phyloP scores from a whole-genome alignment of 2,888 invertebrate genomes.

The Synergus laeviventris region DNA sequence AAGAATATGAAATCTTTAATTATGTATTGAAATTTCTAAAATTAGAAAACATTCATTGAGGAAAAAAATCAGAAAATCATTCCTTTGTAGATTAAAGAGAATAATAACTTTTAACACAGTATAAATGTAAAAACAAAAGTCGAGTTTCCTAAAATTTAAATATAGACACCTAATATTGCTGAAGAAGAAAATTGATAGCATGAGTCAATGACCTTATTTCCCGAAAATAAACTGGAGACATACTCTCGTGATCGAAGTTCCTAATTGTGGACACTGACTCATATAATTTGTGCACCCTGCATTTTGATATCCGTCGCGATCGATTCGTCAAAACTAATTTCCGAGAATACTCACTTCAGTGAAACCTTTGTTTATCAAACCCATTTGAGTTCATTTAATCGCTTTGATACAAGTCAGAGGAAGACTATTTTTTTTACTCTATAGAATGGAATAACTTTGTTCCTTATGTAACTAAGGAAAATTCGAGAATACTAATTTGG shows the following conservation, averaged over 20 bases:
- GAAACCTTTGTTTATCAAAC: constrained; percentile 14
- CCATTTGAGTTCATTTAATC: constrained; percentile 8
- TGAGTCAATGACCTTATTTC: neutral
- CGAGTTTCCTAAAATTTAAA: neutral
- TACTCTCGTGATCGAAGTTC: constrained; percentile 11
- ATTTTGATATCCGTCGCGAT: constrained; percentile 11
- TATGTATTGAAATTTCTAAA: neutral
- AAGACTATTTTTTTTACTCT: neutral
- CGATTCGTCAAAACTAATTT: constrained; percentile 35
- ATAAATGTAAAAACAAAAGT: neutral
- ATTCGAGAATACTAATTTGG: neutral
- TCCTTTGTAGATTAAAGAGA: neutral
- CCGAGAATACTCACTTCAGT: constrained; percentile 3
- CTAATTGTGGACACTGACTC: neutral
- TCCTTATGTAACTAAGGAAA: neutral
- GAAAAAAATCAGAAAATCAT: too few species aligned
- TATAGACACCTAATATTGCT: too few species aligned
- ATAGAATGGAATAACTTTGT: neutral
- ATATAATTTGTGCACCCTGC: constrained; percentile 21
- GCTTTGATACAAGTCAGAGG: neutral
- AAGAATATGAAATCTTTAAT: neutral
- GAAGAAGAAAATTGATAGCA: neutral
- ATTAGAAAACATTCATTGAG: neutral
- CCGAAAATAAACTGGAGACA: neutral
- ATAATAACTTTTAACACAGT: neutral